A percentile compares a stretch with the other conserved stretches of the same genome.
Evolutionary conservation across 2,113 vertebrate species (phyloP).

Genomic region (Pangasianodon hypophthalmus): DNA sequence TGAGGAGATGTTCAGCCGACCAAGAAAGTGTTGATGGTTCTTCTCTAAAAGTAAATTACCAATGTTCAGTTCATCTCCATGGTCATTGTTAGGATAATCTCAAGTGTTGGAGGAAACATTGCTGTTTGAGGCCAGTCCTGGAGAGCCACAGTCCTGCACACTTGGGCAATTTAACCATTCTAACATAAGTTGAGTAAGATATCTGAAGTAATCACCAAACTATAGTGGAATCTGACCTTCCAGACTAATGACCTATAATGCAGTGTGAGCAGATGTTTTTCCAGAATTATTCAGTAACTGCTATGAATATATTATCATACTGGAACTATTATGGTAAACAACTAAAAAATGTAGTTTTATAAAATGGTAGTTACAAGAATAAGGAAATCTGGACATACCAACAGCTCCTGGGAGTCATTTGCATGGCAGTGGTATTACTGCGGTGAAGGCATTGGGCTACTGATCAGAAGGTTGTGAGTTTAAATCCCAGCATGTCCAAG

Average conservation of each 20-base stretch:
- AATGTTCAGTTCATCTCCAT: neutral
- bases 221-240: neutral
- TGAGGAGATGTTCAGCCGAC: conserved; percentile 59
- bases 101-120: too few relatives aligned
- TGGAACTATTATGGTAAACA: neutral
- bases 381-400: neutral
- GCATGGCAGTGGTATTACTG: neutral
- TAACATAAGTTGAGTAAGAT: neutral
- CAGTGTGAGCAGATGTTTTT: neutral
- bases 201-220: neutral
- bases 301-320: neutral
- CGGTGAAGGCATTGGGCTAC: neutral
- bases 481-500: neutral
- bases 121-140: neutral
- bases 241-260: neutral
- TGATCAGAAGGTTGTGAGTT: neutral
- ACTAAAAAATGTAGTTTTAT: neutral
- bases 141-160: neutral
- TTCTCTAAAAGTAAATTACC: neutral
- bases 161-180: neutral
- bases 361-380: neutral
- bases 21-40: neutral
- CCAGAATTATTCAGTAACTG: neutral
- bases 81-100: neutral
- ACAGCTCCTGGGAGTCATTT: neutral